phyloP scores from a whole-genome alignment of 2,797 vertebrate species.

The Platyrinchus mystaceus region DNA sequence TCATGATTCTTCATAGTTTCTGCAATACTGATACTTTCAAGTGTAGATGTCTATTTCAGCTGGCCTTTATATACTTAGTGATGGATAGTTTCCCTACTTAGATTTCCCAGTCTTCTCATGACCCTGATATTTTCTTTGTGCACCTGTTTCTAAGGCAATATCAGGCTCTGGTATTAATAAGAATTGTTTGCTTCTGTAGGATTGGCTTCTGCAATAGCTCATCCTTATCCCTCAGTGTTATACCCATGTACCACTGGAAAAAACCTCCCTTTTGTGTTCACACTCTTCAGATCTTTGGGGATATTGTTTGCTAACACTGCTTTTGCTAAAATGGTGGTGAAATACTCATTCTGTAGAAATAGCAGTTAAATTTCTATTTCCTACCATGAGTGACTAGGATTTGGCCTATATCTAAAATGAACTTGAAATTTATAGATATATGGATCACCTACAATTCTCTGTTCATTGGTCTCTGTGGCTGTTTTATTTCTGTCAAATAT shows the following conservation, averaged over 20 bases:
- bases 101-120: neutral
- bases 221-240: neutral
- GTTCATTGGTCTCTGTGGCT: neutral
- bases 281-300: neutral
- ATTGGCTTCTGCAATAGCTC: neutral
- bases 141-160: neutral
- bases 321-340: neutral
- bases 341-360: neutral
- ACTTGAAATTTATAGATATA: neutral
- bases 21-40: neutral
- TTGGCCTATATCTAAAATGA: neutral
- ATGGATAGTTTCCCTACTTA: neutral
- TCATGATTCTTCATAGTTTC: neutral
- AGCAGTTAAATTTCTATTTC: neutral
- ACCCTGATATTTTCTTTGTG: neutral
- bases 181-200: neutral
- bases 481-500: neutral
- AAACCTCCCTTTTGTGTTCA: neutral
- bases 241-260: neutral
- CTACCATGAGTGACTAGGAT: neutral
- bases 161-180: neutral
- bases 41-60: neutral
- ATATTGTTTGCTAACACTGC: neutral
- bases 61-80: neutral
- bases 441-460: neutral